Evolutionary conservation across 2,797 vertebrate species (phyloP), one percentile per base, ranked within the genome.

Genomic region (Arrhamphus sclerolepis): DNA sequence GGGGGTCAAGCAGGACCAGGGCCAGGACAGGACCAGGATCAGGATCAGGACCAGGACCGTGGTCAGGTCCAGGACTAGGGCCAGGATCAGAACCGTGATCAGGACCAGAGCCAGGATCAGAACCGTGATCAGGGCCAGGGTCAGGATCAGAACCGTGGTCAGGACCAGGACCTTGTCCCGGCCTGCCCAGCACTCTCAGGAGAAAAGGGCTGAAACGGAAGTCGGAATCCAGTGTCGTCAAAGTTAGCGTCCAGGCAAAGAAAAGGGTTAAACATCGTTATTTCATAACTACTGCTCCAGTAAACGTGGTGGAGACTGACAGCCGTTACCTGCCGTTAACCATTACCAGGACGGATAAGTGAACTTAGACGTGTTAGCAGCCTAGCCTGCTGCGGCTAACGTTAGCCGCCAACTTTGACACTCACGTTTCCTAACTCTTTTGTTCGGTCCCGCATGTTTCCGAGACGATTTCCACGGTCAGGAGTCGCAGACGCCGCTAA

Each of bases 391-490:
- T 84, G 83, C 43, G 3, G 71, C 71, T 86, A 84, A 65, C 16
- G 56, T 21, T 83, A 80, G 72, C 70, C 16, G 18, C 46, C 68
- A 9, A 66, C 68, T 46, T 48, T 42, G 0, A 72, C 56, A 91
- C 92, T 92, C 82, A 94, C 93, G 24, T 91, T 92, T 77, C 90
- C 91, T 13, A 94, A 61, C 44, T 94, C 92, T 77, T 92, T 92
- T 0, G 93, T 93, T 47, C 93, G 89, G 80, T 94, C 93, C 77
- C 93, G 85, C 92, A 94, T 94, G 52, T 61, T 79, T 58, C 68
- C 44, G 34, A 34, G 6, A 1, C 13, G 39, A 29, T 58, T 31
- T 21, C n/a, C 28, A 6, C 41, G n/a, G 19, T 19, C 62, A 7
- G 26, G 1, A 5, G 28, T n/a, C 38, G 19, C 39, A 29, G 31